Conservation (phyloP, 2,113 vertebrate species). For the Lamprotornis superbus region DNA sequence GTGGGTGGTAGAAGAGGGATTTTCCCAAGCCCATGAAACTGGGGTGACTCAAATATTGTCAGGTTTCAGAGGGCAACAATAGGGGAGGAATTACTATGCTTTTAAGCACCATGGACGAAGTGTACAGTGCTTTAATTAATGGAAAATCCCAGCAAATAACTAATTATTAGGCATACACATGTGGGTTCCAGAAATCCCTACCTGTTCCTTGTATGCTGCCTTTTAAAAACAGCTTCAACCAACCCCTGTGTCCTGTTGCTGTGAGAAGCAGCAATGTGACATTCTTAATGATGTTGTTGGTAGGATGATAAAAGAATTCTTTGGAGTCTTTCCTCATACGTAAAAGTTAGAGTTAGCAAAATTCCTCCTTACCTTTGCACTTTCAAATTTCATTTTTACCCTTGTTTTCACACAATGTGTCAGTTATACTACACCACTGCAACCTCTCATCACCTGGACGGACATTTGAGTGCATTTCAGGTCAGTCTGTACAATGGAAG, state of each 20-base stretch:
- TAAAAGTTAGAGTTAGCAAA: background rate
- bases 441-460: background rate
- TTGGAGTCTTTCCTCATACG: background rate
- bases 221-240: background rate
- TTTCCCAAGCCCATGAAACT: background rate
- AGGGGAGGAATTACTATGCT: background rate
- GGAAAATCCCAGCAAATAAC: background rate
- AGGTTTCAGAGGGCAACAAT: background rate
- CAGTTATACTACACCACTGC: background rate
- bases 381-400: background rate
- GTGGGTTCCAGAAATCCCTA: background rate
- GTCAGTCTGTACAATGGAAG: background rate
- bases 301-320: background rate
- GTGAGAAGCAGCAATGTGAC: background rate
- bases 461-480: background rate
- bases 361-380: background rate
- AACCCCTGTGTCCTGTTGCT: background rate
- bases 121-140: background rate
- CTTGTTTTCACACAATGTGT: background rate
- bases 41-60: background rate
- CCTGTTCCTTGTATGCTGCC: background rate
- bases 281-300: background rate
- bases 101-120: background rate
- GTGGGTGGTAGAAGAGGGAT: background rate
- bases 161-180: background rate